A percentile compares a stretch with the other conserved stretches of the same genome.
Evolutionary conservation across 1,140 invertebrate species (phyloP).

Genomic region (Schlechtendalia chinensis): DNA sequence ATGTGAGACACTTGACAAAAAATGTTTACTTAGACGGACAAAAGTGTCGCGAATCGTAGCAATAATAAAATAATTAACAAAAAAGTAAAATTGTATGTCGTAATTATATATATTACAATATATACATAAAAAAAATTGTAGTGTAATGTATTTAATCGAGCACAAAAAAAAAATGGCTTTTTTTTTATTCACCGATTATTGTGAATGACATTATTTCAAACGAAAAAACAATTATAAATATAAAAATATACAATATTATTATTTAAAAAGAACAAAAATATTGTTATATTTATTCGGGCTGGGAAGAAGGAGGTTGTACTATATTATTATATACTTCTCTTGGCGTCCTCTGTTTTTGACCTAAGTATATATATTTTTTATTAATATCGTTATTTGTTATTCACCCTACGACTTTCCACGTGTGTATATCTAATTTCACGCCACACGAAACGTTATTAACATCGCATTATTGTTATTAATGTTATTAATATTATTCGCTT

Average conservation of each 20-base stretch:
- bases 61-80: constrained; percentile 22
- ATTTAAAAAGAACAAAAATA: constrained; percentile 35
- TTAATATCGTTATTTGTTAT: no score
- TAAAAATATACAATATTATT: constrained; percentile 42
- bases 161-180: constrained; percentile 38
- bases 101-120: constrained; percentile 5
- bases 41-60: background rate
- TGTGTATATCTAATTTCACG: no score
- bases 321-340: no score
- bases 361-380: no score
- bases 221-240: constrained; percentile 1
- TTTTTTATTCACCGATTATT: constrained; percentile 38
- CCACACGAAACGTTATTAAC: no score
- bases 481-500: no score
- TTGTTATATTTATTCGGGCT: no score
- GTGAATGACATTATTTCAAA: constrained; percentile 33
- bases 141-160: constrained; percentile 35
- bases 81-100: background rate
- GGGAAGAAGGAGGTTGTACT: no score
- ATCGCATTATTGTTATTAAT: no score
- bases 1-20: constrained; percentile 9
- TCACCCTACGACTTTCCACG: no score
- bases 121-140: constrained; percentile 1
- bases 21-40: constrained; percentile 25
- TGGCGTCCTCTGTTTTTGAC: no score